Conservation (phyloP, 1,140 invertebrate species). For the Wiebesia pumilae region DNA sequence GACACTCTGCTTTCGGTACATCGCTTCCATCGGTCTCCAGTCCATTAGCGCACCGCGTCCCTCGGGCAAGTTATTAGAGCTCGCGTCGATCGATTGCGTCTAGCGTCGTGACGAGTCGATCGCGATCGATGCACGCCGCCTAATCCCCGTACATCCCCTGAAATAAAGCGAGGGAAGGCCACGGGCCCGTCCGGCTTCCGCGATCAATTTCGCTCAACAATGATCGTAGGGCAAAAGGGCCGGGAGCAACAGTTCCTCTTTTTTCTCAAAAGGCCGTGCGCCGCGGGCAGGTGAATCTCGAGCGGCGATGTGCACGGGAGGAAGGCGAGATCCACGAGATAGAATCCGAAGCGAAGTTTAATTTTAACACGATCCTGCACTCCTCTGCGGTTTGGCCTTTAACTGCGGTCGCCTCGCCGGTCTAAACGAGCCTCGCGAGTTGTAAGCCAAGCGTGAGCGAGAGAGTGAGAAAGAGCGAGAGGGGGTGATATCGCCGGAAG, state of each 20-base stretch:
- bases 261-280: neutral
- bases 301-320: neutral
- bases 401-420: slow-evolving; percentile 8
- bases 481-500: slow-evolving; percentile 62
- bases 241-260: neutral
- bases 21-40: neutral
- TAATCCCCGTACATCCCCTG: neutral
- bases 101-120: neutral
- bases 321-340: neutral
- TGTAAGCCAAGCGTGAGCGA: neutral
- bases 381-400: slow-evolving; percentile 35
- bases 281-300: slow-evolving; percentile 11
- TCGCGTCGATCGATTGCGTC: neutral
- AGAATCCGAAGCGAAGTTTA: slow-evolving; percentile 18
- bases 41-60: neutral
- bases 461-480: neutral
- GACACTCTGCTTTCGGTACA: neutral
- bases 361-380: slow-evolving; percentile 41
- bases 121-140: neutral
- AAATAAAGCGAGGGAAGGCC: neutral
- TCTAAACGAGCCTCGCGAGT: slow-evolving; percentile 53
- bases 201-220: neutral
- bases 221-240: neutral
- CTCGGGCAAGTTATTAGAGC: neutral
- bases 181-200: neutral